Conservation (phyloP, 2,888 invertebrate species). For the Leptinotarsa rubiginosa region DNA sequence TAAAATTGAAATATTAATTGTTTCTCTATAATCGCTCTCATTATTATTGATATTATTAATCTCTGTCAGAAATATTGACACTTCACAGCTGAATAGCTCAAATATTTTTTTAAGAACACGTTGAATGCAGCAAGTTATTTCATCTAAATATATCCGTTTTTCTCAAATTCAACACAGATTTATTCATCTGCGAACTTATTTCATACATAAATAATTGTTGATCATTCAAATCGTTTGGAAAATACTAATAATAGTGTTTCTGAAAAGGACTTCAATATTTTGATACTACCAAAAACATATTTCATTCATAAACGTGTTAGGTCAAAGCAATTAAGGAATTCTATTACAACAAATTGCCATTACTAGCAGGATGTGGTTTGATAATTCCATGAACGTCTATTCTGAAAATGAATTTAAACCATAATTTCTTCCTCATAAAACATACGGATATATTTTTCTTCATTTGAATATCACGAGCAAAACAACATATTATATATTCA, state of each 20-base stretch:
- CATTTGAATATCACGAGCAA: not conserved
- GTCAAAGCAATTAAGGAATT: constrained; percentile 10
- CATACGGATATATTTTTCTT: constrained; percentile 10
- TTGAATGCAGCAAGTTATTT: too few relatives aligned
- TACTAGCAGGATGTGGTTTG: constrained; percentile 17
- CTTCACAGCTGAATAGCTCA: too few relatives aligned
- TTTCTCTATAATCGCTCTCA: too few relatives aligned
- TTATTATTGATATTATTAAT: too few relatives aligned
- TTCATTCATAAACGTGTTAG: constrained; percentile 12
- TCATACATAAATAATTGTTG: not conserved
- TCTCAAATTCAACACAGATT: too few relatives aligned
- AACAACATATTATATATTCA: too few relatives aligned
- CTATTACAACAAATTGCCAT: not conserved
- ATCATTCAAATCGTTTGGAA: not conserved
- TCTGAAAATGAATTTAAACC: constrained; percentile 4
- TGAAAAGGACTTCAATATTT: not conserved
- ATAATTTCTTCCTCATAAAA: not conserved
- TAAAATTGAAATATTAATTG: too few relatives aligned
- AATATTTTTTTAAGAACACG: too few relatives aligned
- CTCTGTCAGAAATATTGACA: too few relatives aligned
- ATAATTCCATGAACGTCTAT: not conserved
- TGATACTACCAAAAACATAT: not conserved
- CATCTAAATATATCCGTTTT: too few relatives aligned
- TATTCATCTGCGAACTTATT: not conserved
- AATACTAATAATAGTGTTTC: not conserved